Evolutionary conservation across 1,140 invertebrate species (phyloP).

Genomic region (Magallana ariakensis): DNA sequence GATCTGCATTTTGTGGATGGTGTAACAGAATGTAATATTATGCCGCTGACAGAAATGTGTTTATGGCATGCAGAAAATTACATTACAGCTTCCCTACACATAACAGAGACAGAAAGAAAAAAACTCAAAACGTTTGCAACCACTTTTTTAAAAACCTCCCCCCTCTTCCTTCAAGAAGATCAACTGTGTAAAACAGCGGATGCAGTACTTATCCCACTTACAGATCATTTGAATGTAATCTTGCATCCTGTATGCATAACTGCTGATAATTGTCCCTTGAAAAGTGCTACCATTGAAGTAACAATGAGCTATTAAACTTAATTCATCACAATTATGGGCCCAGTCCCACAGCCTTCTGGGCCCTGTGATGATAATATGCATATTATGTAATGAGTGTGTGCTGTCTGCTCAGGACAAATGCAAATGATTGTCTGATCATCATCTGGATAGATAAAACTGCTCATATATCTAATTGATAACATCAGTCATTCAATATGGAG

Average conservation of each 20-base stretch:
- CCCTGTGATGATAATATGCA: background rate
- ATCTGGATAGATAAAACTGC: background rate
- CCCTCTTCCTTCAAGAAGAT: background rate
- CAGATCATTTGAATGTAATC: constrained; percentile 15
- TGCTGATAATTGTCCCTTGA: constrained; percentile 16
- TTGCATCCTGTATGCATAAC: constrained; percentile 7
- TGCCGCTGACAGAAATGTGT: background rate
- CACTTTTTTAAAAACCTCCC: background rate
- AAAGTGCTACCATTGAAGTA: constrained; percentile 23
- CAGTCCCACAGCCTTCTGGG: background rate
- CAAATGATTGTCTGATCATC: background rate
- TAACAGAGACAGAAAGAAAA: too few relatives aligned
- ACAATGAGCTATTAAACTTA: background rate
- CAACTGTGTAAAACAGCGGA: background rate
- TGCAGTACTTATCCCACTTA: constrained; percentile 20
- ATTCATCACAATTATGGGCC: background rate
- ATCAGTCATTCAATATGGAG: background rate
- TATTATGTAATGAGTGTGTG: background rate
- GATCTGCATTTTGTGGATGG: constrained; percentile 4
- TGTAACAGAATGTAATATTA: constrained; percentile 15
- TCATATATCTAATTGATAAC: background rate
- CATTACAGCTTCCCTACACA: background rate
- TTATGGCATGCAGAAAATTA: background rate
- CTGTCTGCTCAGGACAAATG: constrained; percentile 12
- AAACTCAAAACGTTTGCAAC: too few relatives aligned